Percentiles rank a stretch among this genome's conserved stretches.
Conservation (phyloP, 1,140 invertebrate species). For the Xylocopa sonorina region DNA sequence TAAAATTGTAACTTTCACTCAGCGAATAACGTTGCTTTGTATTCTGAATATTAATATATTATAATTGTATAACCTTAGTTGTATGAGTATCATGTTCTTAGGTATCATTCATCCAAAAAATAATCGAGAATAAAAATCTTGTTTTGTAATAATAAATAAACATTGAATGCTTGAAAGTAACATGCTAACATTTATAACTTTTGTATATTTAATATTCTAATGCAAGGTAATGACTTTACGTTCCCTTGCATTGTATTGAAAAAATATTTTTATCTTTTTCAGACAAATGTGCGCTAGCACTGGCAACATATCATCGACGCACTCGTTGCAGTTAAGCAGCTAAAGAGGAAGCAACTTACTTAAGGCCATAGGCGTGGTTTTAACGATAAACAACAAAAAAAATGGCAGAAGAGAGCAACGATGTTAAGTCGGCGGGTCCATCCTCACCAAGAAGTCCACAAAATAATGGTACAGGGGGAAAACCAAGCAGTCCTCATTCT, state of each 20-base stretch:
- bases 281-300: constrained; percentile 50
- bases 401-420: constrained; percentile 78
- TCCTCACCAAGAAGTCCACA: constrained; percentile 77
- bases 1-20: neutral
- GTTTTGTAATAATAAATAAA: neutral
- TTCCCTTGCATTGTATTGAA: neutral
- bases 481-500: constrained; percentile 75
- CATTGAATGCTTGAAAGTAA: neutral
- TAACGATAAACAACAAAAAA: constrained; percentile 10
- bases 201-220: too few species aligned
- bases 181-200: neutral
- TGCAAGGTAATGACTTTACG: too few species aligned
- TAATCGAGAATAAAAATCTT: neutral
- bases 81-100: neutral
- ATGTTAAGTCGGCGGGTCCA: constrained; percentile 75
- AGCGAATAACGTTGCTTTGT: neutral
- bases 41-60: neutral
- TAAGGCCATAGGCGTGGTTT: constrained; percentile 7
- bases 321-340: constrained; percentile 20
- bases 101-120: neutral
- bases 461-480: constrained; percentile 51
- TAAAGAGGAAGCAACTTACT: constrained; percentile 24
- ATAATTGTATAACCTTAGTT: constrained; percentile 5
- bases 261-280: constrained; percentile 22
- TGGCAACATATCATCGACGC: constrained; percentile 7